Evolutionary conservation across 2,113 vertebrate genomes (phyloP).

Genomic region (Chloropsis hardwickii): DNA sequence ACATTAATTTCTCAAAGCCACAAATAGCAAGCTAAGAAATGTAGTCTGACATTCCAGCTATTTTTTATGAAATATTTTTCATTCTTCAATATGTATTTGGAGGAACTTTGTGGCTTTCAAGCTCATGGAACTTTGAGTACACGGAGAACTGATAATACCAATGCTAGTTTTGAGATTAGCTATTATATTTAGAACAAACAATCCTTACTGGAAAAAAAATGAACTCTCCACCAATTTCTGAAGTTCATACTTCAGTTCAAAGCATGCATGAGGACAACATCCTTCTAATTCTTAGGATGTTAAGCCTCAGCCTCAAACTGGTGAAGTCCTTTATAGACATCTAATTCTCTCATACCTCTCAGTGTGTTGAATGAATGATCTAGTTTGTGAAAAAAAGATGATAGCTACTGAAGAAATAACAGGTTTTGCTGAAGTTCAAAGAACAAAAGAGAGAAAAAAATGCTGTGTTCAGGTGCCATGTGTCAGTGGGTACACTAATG

Average conservation of each 20-base stretch:
- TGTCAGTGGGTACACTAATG: not conserved
- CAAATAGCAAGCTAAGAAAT: slow-evolving; percentile 15
- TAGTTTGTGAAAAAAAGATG: not conserved
- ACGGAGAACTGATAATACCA: not conserved
- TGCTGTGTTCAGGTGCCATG: not conserved
- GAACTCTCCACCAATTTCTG: not conserved
- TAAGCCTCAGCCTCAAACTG: not conserved
- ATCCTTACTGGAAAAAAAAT: not conserved
- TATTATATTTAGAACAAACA: not conserved
- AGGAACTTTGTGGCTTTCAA: slow-evolving; percentile 6
- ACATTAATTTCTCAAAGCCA: slow-evolving; percentile 11
- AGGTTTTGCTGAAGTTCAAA: not conserved
- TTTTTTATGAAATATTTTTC: slow-evolving; percentile 38
- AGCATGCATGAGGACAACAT: not conserved
- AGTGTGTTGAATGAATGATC: not conserved
- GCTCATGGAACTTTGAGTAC: not conserved
- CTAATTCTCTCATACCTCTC: not conserved
- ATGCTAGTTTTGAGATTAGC: not conserved
- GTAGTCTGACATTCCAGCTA: slow-evolving; percentile 15
- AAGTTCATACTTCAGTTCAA: not conserved
- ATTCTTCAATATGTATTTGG: not conserved
- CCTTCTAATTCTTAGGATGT: not conserved
- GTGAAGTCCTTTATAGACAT: not conserved
- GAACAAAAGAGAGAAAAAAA: not conserved
- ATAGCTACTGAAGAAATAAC: not conserved